Percentiles rank a stretch among this genome's conserved stretches.
Evolutionary conservation across 2,888 invertebrate species (phyloP).

Genomic region (Tenodera sinensis): DNA sequence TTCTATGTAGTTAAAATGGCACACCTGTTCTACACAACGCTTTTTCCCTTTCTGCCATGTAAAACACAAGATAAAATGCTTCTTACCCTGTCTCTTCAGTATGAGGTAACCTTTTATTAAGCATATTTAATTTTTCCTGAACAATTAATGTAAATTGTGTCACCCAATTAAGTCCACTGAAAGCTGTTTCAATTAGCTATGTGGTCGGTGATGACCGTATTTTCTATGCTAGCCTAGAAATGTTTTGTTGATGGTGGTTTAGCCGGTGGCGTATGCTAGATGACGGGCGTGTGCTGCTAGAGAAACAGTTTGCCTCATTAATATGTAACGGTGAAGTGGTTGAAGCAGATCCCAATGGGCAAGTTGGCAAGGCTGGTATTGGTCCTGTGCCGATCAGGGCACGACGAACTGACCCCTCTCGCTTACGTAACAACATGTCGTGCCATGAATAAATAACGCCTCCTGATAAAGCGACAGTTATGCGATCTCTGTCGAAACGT

Average conservation of each 20-base stretch:
- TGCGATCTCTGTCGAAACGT: not conserved
- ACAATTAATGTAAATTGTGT: too few species aligned
- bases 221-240: not conserved
- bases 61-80: too few species aligned
- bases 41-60: too few species aligned
- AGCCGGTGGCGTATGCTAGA: not conserved
- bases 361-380: not conserved
- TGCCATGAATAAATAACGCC: not conserved
- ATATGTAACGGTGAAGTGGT: not conserved
- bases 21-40: too few species aligned
- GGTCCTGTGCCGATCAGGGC: not conserved
- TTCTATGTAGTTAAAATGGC: too few species aligned
- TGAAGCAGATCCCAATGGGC: not conserved
- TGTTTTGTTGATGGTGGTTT: not conserved
- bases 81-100: too few species aligned
- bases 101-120: too few species aligned
- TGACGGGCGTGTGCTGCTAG: not conserved
- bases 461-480: not conserved
- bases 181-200: too few species aligned
- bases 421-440: not conserved
- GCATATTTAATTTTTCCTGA: too few species aligned
- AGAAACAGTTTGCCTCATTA: not conserved
- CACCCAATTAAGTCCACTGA: too few species aligned
- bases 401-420: not conserved
- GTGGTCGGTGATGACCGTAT: too few species aligned